phyloP scores from a whole-genome alignment of 2,113 vertebrate genomes.

The Alectura lathami region DNA sequence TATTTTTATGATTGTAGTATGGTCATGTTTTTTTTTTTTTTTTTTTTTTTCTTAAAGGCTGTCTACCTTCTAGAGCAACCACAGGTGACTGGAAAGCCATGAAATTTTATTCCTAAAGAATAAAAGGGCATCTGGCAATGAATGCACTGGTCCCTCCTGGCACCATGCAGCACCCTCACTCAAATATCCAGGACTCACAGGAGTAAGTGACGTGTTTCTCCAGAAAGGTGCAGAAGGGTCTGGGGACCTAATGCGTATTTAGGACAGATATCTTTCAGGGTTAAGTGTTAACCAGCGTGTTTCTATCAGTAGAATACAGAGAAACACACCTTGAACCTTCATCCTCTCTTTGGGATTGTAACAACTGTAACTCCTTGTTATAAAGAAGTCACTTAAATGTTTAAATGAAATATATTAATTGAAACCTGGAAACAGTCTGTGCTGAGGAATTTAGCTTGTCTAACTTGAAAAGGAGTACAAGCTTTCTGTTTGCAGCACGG shows the following conservation, averaged over 20 bases:
- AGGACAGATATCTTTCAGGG: neutral
- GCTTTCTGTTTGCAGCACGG: neutral
- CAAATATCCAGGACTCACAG: neutral
- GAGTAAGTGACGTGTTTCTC: neutral
- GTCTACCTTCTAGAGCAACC: neutral
- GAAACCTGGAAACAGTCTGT: neutral
- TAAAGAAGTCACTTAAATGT: neutral
- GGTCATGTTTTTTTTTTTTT: neutral
- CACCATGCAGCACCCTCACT: neutral
- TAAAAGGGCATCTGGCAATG: neutral
- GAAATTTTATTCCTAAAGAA: neutral
- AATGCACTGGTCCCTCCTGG: neutral
- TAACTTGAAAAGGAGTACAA: neutral
- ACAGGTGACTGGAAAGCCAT: fast-evolving
- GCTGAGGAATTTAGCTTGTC: neutral
- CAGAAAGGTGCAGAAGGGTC: neutral
- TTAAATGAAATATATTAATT: neutral
- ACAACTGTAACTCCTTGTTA: neutral
- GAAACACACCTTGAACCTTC: neutral
- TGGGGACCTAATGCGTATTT: neutral
- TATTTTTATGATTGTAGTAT: neutral
- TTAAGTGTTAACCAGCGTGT: neutral
- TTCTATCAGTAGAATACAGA: neutral
- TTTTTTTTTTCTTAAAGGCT: neutral
- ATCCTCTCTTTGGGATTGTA: neutral